Evolutionary conservation across 2,113 vertebrate species (phyloP), one percentile per base, ranked within the genome.

Genomic region (Maccullochella peelii): DNA sequence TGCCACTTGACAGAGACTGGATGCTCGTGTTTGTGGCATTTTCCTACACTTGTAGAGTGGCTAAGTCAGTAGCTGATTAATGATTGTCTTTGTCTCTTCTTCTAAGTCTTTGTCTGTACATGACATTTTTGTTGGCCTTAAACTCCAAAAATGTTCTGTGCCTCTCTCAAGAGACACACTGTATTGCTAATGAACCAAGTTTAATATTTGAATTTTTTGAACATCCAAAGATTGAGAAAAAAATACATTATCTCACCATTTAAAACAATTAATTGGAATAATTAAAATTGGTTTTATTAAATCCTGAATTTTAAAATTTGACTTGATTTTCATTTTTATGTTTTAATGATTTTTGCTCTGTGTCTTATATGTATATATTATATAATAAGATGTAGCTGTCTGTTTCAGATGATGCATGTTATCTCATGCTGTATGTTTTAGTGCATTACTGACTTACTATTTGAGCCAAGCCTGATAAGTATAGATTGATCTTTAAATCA

Each of bases 401-500:
- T 67, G 50, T 78, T 87, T 87, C 23, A 90, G 55, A 58, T 85
- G 36, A 30, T 82, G 93, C 89, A 90, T 89, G 86, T 80, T 86
- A 66, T 59, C 21, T 82, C 6, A 40, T 83, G 33, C 18, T 79
- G 33, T 70, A 40, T 86, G 69, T 82, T 80, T 49, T 63, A 57
- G 54, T 50, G 38, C 27, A 76, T 57, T 80, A 62, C 3, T 57
- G 25, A 63, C 16, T 73, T 55, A 49, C 5, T 8, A 25, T 27
- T 25, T 77, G 52, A 75, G 25, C 4, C 33, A 65, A 62, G 23
- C 52, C n/a, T 79, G 80, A 80, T 63, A 47, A 75, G 62, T 86
- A 73, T 23, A 42, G 40, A 73, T 25, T 80, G 36, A 49, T 67
- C 9, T 54, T 40, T 25, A 83, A 25, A 55, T 80, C 21, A 66